Percentiles rank a stretch among this genome's conserved stretches.
phyloP scores from a whole-genome alignment of 2,113 vertebrate species.

The Rhizomys pruinosus region DNA sequence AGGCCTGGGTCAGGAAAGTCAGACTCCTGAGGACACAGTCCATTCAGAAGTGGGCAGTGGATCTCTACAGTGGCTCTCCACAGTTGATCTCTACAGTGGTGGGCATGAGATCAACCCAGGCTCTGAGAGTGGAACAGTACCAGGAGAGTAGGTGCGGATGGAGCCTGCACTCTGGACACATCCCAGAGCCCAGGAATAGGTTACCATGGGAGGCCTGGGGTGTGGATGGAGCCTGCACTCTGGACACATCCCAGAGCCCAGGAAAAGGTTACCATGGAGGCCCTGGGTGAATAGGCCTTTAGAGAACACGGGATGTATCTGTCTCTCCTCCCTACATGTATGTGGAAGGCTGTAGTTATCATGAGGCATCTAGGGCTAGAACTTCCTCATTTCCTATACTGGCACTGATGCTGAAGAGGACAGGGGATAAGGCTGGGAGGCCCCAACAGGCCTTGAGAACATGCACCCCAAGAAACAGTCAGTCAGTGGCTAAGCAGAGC shows the following conservation, averaged over 20 bases:
- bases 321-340: background rate
- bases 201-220: background rate
- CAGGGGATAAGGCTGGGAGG: background rate
- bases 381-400: background rate
- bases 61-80: background rate
- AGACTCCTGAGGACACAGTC: background rate
- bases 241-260: background rate
- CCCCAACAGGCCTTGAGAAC: background rate
- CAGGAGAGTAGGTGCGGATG: background rate
- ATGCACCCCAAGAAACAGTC: background rate
- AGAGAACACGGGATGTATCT: background rate
- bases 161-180: background rate
- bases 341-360: background rate
- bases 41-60: background rate
- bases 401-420: background rate
- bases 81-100: background rate
- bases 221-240: background rate
- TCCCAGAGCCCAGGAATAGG: background rate
- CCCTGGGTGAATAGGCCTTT: background rate
- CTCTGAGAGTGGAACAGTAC: background rate
- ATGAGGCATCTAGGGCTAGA: background rate
- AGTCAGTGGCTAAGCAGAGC: background rate
- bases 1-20: background rate
- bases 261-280: background rate
- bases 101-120: background rate